Conservation (phyloP, 2,888 invertebrate species). For the Venustoraphidia nigricollis region DNA sequence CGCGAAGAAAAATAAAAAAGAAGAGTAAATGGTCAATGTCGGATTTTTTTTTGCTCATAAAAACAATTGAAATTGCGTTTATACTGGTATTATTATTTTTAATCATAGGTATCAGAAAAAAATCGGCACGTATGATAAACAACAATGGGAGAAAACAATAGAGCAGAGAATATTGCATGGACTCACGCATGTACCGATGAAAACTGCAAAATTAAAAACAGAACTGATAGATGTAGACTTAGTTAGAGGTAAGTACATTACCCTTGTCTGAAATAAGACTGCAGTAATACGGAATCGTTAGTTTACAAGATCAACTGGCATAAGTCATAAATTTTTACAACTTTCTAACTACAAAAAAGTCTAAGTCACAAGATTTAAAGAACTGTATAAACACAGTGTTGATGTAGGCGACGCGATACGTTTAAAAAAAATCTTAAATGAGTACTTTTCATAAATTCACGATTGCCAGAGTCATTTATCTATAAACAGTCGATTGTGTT, state of each 20-base stretch:
- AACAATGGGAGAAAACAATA: slow-evolving; percentile 92
- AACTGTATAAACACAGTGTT: not conserved
- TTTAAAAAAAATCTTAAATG: not conserved
- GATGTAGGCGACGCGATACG: not conserved
- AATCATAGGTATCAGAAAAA: slow-evolving; percentile 76
- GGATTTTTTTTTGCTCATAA: too few species aligned
- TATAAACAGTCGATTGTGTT: too few species aligned
- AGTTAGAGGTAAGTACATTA: slow-evolving; percentile 57
- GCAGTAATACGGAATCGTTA: not conserved
- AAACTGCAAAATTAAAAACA: slow-evolving; percentile 67
- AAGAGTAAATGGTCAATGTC: too few species aligned
- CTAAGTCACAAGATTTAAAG: too few species aligned
- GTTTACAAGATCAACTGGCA: not conserved
- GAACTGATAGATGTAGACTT: slow-evolving; percentile 93
- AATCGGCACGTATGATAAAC: slow-evolving; percentile 94
- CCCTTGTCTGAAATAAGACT: not conserved
- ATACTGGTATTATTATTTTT: not conserved
- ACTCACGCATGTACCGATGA: slow-evolving; percentile 63
- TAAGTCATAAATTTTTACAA: not conserved
- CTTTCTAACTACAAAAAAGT: too few species aligned
- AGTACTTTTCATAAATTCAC: too few species aligned
- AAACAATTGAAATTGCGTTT: too few species aligned
- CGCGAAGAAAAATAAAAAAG: too few species aligned
- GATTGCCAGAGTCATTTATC: too few species aligned
- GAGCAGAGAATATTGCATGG: slow-evolving; percentile 82